phyloP scores from a whole-genome alignment of 2,113 vertebrate species.

The Numida meleagris region DNA sequence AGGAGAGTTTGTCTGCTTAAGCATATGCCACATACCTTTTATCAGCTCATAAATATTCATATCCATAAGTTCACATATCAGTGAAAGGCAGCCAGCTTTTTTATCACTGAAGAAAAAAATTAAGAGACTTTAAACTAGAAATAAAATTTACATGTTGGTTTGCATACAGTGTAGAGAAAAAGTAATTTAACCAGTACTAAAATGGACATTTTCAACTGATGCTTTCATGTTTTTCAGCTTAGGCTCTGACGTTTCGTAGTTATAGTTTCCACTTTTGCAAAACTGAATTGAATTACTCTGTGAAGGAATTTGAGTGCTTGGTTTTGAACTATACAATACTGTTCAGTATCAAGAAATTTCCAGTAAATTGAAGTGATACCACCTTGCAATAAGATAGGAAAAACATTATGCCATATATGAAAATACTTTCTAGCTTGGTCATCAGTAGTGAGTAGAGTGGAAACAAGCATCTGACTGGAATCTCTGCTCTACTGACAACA shows the following conservation, averaged over 20 bases:
- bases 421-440: neutral
- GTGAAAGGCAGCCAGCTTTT: conserved; percentile 83
- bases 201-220: neutral
- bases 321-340: neutral
- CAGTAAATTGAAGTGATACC: neutral
- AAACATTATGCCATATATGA: neutral
- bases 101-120: conserved; percentile 83
- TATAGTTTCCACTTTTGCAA: neutral
- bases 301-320: neutral
- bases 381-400: neutral
- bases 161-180: neutral
- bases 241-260: neutral
- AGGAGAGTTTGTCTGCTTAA: neutral
- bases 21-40: conserved; percentile 78
- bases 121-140: conserved; percentile 33
- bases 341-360: neutral
- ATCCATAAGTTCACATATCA: conserved; percentile 92
- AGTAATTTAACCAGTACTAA: neutral
- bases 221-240: neutral
- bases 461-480: neutral
- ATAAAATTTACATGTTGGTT: neutral
- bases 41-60: conserved; percentile 94
- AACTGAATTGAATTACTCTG: neutral
- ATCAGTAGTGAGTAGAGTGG: neutral
- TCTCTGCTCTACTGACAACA: neutral